Conservation (phyloP, 1,140 invertebrate species). For the Drosophila ficusphila region DNA sequence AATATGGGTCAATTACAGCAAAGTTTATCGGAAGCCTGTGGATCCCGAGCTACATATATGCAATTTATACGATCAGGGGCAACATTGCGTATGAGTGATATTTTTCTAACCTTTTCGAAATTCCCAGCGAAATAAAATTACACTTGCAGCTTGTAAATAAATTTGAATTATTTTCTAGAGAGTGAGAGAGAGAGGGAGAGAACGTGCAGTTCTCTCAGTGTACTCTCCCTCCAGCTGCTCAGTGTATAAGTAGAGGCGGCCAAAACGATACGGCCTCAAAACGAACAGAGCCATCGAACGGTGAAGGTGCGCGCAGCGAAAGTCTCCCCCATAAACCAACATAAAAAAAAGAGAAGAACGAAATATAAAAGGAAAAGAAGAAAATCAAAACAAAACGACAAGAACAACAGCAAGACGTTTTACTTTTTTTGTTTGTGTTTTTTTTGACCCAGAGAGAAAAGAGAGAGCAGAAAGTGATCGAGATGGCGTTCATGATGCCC, state of each 20-base stretch:
- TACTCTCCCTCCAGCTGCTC: slow-evolving; percentile 14
- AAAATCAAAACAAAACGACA: slow-evolving; percentile 28
- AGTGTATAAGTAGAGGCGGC: slow-evolving; percentile 40
- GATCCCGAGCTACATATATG: no score
- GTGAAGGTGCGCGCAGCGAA: slow-evolving; percentile 40
- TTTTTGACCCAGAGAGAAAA: background rate
- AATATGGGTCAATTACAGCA: background rate
- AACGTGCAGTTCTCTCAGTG: slow-evolving; percentile 1
- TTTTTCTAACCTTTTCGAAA: no score
- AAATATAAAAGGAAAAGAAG: background rate
- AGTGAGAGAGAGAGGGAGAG: no score
- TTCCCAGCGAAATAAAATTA: no score
- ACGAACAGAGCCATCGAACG: slow-evolving; percentile 40
- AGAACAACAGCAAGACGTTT: slow-evolving; percentile 1
- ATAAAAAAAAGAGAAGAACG: background rate
- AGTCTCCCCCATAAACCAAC: background rate
- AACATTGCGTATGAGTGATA: slow-evolving; percentile 13
- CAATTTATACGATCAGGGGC: no score
- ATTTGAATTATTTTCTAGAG: no score
- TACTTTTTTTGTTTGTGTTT: slow-evolving; percentile 37
- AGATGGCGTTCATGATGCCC: slow-evolving; percentile 97
- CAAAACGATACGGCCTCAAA: slow-evolving; percentile 17
- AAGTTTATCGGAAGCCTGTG: no score
- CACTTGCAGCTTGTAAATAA: no score
- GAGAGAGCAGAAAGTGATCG: slow-evolving; percentile 19